Percentiles rank a stretch among this genome's conserved stretches.
These are phyloP conservation scores for Oscheius sp. DNA, from an alignment of 2,888 invertebrate species.

Conservation along the genomic window DNA sequence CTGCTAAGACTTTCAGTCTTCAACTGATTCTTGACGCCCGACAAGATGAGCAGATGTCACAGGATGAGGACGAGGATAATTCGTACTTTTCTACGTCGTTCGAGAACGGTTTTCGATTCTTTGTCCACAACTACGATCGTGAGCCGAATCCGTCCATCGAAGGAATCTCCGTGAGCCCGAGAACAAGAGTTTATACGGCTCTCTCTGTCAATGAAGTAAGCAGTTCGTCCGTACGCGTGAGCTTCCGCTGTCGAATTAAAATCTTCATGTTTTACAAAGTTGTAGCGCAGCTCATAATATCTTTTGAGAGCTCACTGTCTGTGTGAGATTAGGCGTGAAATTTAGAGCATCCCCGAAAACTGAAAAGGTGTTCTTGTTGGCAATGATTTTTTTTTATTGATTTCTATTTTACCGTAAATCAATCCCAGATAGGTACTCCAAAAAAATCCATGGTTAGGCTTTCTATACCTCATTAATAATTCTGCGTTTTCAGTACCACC, in stretches of 20 bases:
- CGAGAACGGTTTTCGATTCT: conserved; percentile 70
- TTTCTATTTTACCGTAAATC: too few relatives aligned
- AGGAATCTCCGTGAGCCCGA: conserved; percentile 70
- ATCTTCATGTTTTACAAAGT: neutral
- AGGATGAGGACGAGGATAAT: conserved; percentile 39
- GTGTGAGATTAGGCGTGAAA: too few relatives aligned
- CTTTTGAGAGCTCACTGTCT: too few relatives aligned
- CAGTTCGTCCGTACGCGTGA: neutral
- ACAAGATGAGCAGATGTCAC: conserved; percentile 61
- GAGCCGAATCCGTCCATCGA: conserved; percentile 63
- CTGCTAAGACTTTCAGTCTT: conserved; percentile 24
- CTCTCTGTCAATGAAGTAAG: conserved; percentile 44
- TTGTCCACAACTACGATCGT: conserved; percentile 60
- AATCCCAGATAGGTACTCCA: too few relatives aligned
- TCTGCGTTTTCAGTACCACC: conserved; percentile 53
- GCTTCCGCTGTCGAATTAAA: neutral
- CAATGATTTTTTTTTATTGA: too few relatives aligned
- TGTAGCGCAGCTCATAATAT: too few relatives aligned
- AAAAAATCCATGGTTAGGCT: too few relatives aligned
- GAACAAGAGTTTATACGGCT: conserved; percentile 54
- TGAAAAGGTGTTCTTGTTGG: too few relatives aligned
- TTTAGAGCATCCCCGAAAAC: too few relatives aligned
- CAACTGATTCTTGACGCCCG: conserved; percentile 67
- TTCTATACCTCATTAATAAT: neutral
- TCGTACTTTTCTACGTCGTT: conserved; percentile 61